A percentile compares a stretch with the other conserved stretches of the same genome.
phyloP scores from a whole-genome alignment of 2,888 invertebrate genomes.

The Mycalesis mineus region DNA sequence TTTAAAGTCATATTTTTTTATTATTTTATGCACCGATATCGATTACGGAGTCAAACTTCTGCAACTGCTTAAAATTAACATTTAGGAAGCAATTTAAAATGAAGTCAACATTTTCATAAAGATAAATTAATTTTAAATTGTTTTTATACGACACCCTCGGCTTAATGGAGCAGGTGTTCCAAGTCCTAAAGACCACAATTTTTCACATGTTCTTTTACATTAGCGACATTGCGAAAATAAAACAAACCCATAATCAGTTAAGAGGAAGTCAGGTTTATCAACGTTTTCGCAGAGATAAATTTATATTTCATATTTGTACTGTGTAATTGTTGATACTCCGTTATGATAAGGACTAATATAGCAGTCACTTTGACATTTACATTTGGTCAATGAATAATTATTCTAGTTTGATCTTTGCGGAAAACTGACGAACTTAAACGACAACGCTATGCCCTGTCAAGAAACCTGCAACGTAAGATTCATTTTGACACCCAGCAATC shows the following conservation, averaged over 20 bases:
- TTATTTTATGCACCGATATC: too few relatives aligned
- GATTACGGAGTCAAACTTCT: too few relatives aligned
- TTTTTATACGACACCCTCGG: background rate
- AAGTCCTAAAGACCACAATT: background rate
- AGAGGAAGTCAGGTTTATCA: conserved; percentile 29
- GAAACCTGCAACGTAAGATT: too few relatives aligned
- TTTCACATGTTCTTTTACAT: background rate
- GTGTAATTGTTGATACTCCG: conserved; percentile 11
- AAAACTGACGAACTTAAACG: too few relatives aligned
- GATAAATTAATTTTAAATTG: conserved; percentile 13
- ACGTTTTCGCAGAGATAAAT: conserved; percentile 13
- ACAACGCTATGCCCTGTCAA: too few relatives aligned
- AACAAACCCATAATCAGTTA: conserved; percentile 12
- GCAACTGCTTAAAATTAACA: too few relatives aligned
- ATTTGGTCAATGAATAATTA: too few relatives aligned
- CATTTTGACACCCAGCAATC: background rate
- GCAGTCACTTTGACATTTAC: background rate
- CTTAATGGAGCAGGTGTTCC: background rate
- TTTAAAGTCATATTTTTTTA: too few relatives aligned
- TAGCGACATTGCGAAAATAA: background rate
- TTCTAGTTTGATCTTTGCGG: too few relatives aligned
- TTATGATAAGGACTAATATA: background rate
- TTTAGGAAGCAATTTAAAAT: conserved; percentile 5
- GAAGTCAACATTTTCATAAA: conserved; percentile 21
- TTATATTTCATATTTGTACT: conserved; percentile 13